Evolutionary conservation across 2,888 invertebrate genomes (phyloP), one percentile per base, ranked within the genome.

Genomic region (Imbricaverruca yamaguchii): DNA sequence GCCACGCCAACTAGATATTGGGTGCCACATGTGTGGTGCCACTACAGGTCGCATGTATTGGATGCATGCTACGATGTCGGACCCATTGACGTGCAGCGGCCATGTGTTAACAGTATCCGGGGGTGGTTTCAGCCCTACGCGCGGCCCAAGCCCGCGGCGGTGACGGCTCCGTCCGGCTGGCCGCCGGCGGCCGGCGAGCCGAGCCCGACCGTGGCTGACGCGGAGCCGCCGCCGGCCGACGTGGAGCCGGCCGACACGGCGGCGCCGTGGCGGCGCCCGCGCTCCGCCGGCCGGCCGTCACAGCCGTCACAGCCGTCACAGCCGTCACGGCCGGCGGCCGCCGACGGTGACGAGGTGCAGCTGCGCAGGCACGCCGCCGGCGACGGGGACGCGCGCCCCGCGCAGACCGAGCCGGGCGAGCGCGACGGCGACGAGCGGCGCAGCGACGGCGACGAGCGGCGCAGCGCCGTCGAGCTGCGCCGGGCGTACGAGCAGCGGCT

Each of bases 401-500:
- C n/a, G 65, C 65, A 9, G 65, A 23, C 65, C n/a, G 65, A n/a
- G 65, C 0, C 8, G n/a, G 15, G 23, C n/a, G 65, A 65, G 65
- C 39, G 59, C 15, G 69, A 21, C 67, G 81, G 77, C 39, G 69
- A 80, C 25, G 77, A 77, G 53, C 59, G 81, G n/a, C 80, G 80
- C 23, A 92, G 57, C 13, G 67, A 18, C 65, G 81, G 74, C 39
- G 69, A 80, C 25, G 77, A 77, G 53, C 59, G 81, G 23, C 80
- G 80, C 23, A 92, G 94, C 77, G 94, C 94, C 84, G 94, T 94
- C 1, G 94, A 94, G 85, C 88, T 92, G 63, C 90, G 94, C 0
- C 91, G 92, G 83, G 89, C 93, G 84, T 94, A 94, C 86, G 94
- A 94, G 86, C 90, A 90, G 85, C 90, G 93, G 18, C 93, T 93